Base-by-base conservation (phyloP, 2,888 invertebrate genomes). In the Hyposoter dolosus region DNA sequence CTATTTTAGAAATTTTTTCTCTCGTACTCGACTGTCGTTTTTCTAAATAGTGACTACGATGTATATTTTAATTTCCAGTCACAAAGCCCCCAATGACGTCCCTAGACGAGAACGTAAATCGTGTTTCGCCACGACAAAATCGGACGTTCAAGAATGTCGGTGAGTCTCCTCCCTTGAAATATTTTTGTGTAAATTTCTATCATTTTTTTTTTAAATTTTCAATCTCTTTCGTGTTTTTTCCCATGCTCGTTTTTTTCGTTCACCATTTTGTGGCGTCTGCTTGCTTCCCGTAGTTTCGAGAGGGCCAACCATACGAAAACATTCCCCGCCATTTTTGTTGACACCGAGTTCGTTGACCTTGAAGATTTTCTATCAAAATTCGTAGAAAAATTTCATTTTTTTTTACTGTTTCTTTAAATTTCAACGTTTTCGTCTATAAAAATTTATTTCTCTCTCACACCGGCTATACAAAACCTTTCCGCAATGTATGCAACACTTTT, bases 51-150 rank as follows among this genome's bases (percentile, higher is more conserved):
- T 40, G 53, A 66, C 69, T 32, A 45, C 28, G n/a, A 72, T 75
- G 65, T 56, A 53, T 69, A 53, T 69, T 79, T 89, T 85, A 23
- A 83, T 45, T 93, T 92, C 82, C 90, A 93, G 93, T 90, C 89
- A 83, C 90, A 87, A 93, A 93, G 88, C 89, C 88, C 84, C 88
- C 93, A 91, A 94, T 94, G 93, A 93, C 92, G 90, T 92, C 93
- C 88, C 91, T 93, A 76, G 94, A 93, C 88, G 93, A 93, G 88
- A 93, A 94, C 90, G 93, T 93, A 79, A 94, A 93, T 89, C 92
- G 92, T 88, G 82, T 86, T 56, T 89, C 92, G 87, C 89, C 90
- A 82, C 89, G 86, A 83, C 88, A 89, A 66, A 89, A 88, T 85
- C 88, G 89, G 83, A 85, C 88, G 83, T 87, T 81, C 76, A 88